Evolutionary conservation across 92 coral and sea anemone species (phyloP).

Genomic region (Epizoanthus ramosus): DNA sequence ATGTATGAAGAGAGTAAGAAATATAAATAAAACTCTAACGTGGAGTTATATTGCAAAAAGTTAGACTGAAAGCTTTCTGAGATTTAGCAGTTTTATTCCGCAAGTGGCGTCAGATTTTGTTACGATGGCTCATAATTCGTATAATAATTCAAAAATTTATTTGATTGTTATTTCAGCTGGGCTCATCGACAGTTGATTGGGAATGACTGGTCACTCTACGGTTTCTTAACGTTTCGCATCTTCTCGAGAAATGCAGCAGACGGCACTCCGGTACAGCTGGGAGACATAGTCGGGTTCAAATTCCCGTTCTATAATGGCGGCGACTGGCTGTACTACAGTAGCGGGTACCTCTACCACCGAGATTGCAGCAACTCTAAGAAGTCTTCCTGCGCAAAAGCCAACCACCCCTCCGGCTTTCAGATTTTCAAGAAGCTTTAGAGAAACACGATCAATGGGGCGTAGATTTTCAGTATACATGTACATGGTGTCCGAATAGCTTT

Average conservation of each 20-base stretch:
- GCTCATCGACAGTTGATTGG: conserved; percentile 29
- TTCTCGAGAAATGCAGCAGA: conserved; percentile 60
- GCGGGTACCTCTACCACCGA: conserved; percentile 47
- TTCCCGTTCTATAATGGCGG: conserved; percentile 42
- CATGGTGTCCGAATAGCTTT: too few relatives aligned
- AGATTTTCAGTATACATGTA: too few relatives aligned
- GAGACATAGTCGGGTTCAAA: conserved; percentile 66
- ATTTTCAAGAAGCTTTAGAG: conserved; percentile 71
- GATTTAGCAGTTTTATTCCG: too few relatives aligned
- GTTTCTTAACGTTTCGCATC: conserved; percentile 57
- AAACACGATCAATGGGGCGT: too few relatives aligned
- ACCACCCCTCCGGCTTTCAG: conserved; percentile 53
- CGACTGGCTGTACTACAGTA: conserved; percentile 56
- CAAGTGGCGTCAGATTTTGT: background rate
- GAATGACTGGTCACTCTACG: conserved; percentile 45
- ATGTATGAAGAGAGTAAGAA: too few relatives aligned
- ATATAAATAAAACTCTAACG: too few relatives aligned
- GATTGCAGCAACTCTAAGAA: conserved; percentile 52
- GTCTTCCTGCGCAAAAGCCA: conserved; percentile 49
- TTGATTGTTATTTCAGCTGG: background rate
- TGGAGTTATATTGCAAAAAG: background rate
- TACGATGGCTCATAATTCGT: background rate
- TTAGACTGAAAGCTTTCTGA: too few relatives aligned
- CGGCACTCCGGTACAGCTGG: conserved; percentile 69
- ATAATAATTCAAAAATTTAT: background rate